Evolutionary conservation across 2,888 invertebrate species (phyloP).

Genomic region (Lepidonotus clava): DNA sequence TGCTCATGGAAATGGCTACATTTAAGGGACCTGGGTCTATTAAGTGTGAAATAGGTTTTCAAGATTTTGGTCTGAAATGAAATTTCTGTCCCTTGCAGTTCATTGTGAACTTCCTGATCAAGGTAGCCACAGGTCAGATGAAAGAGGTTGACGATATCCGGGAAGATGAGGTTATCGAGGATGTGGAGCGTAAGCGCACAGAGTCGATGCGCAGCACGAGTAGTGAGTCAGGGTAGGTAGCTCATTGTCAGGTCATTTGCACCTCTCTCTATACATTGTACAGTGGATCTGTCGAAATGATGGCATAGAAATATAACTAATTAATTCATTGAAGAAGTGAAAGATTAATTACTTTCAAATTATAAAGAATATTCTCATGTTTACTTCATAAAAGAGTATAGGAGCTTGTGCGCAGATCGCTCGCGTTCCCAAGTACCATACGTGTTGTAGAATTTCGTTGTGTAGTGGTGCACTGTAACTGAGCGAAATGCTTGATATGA

Average conservation of each 20-base stretch:
- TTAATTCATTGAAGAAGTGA: not conserved
- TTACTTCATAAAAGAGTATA: not conserved
- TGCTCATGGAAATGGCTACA: too few relatives aligned
- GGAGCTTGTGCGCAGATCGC: too few relatives aligned
- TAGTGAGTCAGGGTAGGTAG: not conserved
- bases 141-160: conserved; percentile 77
- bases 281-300: not conserved
- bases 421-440: too few relatives aligned
- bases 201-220: not conserved
- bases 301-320: not conserved
- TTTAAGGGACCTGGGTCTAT: too few relatives aligned
- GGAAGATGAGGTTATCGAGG: conserved; percentile 72
- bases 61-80: too few relatives aligned
- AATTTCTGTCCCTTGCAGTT: conserved; percentile 73
- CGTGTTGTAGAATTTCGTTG: too few relatives aligned
- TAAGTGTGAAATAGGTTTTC: too few relatives aligned
- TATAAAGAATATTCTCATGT: not conserved
- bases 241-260: not conserved
- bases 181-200: conserved; percentile 49
- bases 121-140: conserved; percentile 77
- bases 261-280: not conserved
- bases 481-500: too few relatives aligned
- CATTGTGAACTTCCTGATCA: conserved; percentile 74
- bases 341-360: not conserved
- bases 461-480: too few relatives aligned